Conservation (phyloP, 1,140 invertebrate genomes). For the Apis dorsata region DNA sequence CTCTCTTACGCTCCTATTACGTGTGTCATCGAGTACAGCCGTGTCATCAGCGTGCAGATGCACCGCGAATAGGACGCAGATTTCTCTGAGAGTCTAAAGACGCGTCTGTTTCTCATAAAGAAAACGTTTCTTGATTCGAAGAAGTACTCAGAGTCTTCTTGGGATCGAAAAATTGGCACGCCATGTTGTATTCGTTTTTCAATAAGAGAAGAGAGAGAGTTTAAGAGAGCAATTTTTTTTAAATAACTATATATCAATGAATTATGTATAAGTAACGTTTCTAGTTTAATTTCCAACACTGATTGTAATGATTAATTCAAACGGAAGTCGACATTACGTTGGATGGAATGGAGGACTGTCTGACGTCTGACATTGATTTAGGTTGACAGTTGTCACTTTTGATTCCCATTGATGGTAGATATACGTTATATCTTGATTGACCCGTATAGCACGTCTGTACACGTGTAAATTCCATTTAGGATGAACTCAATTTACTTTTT, state of each 20-base stretch:
- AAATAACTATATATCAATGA: no score
- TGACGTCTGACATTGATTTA: neutral
- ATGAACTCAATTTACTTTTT: no score
- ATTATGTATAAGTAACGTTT: neutral
- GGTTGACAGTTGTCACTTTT: conserved; percentile 15
- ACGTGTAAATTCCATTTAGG: no score
- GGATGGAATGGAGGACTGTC: neutral
- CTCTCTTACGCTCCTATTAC: conserved; percentile 41
- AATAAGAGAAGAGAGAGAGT: no score
- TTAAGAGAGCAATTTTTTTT: no score
- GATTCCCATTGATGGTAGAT: neutral
- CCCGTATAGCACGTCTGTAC: neutral
- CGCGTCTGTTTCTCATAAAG: conserved; percentile 34
- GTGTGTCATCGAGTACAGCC: conserved; percentile 49
- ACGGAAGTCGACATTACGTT: neutral
- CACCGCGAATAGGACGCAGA: conserved; percentile 52
- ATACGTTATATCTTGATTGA: neutral
- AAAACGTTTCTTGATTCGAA: conserved; percentile 3
- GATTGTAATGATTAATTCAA: neutral
- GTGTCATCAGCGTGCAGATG: conserved; percentile 34
- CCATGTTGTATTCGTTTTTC: no score
- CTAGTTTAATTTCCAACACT: neutral
- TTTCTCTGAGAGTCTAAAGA: conserved; percentile 20
- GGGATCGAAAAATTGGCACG: no score
- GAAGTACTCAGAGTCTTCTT: no score